Evolutionary conservation across 2,797 vertebrate species (phyloP).

Genomic region (Crossoptilon crossoptilon): DNA sequence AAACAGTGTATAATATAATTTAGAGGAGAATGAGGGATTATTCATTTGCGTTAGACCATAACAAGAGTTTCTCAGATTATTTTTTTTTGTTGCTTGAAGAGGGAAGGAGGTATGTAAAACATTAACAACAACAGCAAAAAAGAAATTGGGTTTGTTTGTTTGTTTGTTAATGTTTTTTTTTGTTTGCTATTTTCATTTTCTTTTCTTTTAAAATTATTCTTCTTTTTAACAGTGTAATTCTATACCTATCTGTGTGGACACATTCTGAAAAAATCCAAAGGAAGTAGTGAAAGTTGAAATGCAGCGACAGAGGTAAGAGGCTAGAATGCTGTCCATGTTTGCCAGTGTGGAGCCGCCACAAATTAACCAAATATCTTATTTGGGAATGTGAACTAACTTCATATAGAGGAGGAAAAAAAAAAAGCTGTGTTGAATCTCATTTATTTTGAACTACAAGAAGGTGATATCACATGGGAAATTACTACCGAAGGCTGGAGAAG

Average conservation of each 20-base stretch:
- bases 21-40: neutral
- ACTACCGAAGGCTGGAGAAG: neutral
- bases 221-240: neutral
- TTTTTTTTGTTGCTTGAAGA: neutral
- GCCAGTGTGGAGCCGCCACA: neutral
- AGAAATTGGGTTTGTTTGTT: neutral
- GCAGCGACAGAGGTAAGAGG: rapidly evolving
- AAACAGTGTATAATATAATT: neutral
- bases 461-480: constrained; percentile 13
- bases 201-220: neutral
- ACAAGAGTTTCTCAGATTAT: neutral
- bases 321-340: neutral
- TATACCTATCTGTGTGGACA: neutral
- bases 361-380: neutral
- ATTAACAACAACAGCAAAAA: neutral
- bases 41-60: neutral
- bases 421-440: neutral
- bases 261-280: neutral
- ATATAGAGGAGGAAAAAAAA: neutral
- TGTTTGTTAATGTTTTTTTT: no score
- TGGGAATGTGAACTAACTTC: neutral
- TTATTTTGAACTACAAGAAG: constrained; percentile 34
- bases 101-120: neutral
- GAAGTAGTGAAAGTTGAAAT: neutral
- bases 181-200: neutral